phyloP scores from a whole-genome alignment of 2,888 invertebrate genomes.

The Tyria jacobaeae region DNA sequence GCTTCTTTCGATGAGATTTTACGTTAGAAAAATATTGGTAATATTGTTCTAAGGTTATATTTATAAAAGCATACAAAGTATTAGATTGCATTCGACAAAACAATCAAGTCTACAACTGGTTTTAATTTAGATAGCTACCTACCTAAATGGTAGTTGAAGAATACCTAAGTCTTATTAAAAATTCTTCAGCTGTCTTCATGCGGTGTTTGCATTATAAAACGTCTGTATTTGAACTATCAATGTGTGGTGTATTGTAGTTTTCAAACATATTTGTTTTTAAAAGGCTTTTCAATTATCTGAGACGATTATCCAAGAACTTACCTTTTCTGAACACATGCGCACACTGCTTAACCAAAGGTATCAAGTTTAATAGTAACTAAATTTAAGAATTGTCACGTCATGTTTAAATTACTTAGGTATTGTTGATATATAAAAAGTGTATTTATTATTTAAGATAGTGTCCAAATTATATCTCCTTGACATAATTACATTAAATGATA shows the following conservation, averaged over 20 bases:
- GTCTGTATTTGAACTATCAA: background rate
- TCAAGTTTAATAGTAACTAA: too few species aligned
- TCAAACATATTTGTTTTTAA: background rate
- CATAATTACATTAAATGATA: background rate
- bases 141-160: background rate
- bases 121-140: background rate
- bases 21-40: too few species aligned
- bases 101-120: too few species aligned
- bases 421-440: too few species aligned
- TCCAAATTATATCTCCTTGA: background rate
- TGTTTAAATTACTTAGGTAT: too few species aligned
- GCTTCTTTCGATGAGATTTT: too few species aligned
- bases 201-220: background rate
- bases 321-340: too few species aligned
- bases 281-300: background rate
- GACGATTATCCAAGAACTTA: too few species aligned
- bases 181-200: background rate
- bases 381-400: too few species aligned
- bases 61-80: background rate
- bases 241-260: background rate
- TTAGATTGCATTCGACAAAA: background rate
- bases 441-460: background rate
- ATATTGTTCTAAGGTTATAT: background rate
- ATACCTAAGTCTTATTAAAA: background rate
- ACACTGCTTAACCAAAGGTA: too few species aligned